A percentile compares a stretch with the other conserved stretches of the same genome.
phyloP scores from a whole-genome alignment of 2,113 vertebrate species.

The Hippocampus zosterae region DNA sequence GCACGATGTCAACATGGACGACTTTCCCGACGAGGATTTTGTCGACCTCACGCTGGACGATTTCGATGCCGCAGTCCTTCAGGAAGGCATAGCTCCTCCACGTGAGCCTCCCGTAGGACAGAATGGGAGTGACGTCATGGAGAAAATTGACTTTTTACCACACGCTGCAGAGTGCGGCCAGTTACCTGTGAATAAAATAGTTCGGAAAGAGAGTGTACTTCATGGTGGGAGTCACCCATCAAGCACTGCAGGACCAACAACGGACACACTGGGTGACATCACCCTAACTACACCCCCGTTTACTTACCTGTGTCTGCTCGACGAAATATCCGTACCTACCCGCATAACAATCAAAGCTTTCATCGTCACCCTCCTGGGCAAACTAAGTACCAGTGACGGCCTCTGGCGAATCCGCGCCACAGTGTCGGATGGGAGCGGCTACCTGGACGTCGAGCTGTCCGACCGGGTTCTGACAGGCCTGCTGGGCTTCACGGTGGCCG shows the following conservation, averaged over 20 bases:
- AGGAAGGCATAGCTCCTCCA: constrained; percentile 47
- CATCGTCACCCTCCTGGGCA: constrained; percentile 91
- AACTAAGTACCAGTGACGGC: constrained; percentile 76
- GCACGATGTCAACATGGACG: constrained; percentile 20
- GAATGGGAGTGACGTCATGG: constrained; percentile 32
- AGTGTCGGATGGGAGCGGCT: constrained; percentile 88
- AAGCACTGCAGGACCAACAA: not conserved
- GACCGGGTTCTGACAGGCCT: constrained; percentile 80
- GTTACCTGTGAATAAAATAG: constrained; percentile 2
- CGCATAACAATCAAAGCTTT: constrained; percentile 80
- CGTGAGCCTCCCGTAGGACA: not conserved
- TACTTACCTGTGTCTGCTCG: constrained; percentile 76
- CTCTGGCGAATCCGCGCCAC: constrained; percentile 81
- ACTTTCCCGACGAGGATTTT: constrained; percentile 74
- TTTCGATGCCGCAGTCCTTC: constrained; percentile 70
- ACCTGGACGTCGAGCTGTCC: constrained; percentile 85
- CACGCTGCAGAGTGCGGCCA: not conserved
- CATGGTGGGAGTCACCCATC: not conserved
- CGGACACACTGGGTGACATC: constrained; percentile 9
- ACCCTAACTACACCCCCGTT: constrained; percentile 73
- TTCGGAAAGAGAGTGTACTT: not conserved
- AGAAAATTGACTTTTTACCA: constrained; percentile 45
- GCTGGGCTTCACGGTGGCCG: constrained; percentile 86
- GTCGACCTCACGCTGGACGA: constrained; percentile 81
- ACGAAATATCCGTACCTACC: constrained; percentile 51